phyloP scores from a whole-genome alignment of 30 jellyfish, hydroid and myxozoan species.

The Aurelia coerulea region DNA sequence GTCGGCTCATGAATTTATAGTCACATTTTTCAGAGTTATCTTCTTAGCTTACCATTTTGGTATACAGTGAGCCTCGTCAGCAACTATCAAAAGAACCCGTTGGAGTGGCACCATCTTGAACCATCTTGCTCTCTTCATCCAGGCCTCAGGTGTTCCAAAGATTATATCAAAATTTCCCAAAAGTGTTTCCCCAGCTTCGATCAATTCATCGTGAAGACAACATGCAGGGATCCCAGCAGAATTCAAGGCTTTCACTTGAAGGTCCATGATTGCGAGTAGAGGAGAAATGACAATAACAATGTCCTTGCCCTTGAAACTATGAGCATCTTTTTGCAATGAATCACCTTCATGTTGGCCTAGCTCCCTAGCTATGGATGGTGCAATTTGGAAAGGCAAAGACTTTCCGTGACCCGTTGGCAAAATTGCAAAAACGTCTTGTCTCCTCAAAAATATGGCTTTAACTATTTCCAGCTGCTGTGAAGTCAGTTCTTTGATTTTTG shows the following conservation, averaged over 20 bases:
- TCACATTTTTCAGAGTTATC: too few relatives aligned
- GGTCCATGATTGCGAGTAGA: neutral
- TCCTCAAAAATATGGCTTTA: neutral
- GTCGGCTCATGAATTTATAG: too few relatives aligned
- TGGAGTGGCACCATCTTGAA: conserved; percentile 10
- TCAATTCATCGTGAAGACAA: neutral
- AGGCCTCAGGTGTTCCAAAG: conserved; percentile 23
- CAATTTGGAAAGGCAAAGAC: neutral
- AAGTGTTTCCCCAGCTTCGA: neutral
- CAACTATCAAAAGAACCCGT: conserved; percentile 24
- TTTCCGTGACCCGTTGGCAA: conserved; percentile 18
- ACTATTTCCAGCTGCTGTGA: neutral
- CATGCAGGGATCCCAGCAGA: neutral
- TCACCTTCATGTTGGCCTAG: too few relatives aligned
- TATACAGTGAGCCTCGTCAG: conserved; percentile 53
- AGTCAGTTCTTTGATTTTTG: neutral
- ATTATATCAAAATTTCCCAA: neutral
- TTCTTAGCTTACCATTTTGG: conserved; percentile 17
- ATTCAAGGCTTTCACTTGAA: neutral
- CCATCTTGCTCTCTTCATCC: conserved; percentile 14
- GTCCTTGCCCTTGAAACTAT: neutral
- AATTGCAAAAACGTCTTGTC: conserved; percentile 3
- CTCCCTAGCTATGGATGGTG: neutral
- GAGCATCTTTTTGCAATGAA: neutral
- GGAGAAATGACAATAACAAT: neutral